Evolutionary conservation across 2,888 invertebrate species (phyloP), one percentile per base, ranked within the genome.

Genomic region (Rhingia campestris): DNA sequence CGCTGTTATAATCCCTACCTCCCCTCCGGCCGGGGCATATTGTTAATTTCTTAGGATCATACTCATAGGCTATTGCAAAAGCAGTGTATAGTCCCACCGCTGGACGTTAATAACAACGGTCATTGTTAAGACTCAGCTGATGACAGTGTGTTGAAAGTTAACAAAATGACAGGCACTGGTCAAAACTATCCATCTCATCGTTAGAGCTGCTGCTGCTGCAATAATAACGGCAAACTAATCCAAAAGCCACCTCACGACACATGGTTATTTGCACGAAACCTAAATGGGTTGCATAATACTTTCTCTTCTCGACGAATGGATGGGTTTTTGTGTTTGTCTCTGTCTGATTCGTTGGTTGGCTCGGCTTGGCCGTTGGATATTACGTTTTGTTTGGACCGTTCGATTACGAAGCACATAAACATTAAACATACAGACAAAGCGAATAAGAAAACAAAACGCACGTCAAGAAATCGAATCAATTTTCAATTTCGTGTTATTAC

Each of bases 191-290:
- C 53, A 73, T 54, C 32, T 45, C 43, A 45, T 37, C 45, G 22
- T 22, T 22, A 22, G 22, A 22, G 22, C 22, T 22, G 2, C 22
- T 22, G 43, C 30, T 67, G 66, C 56, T 56, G 67, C 54, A 67
- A 73, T 63, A 63, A 53, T 45, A 73, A 63, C 61, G 51, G 63
- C 33, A 54, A 73, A 54, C 30, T 61, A 37, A 53, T 72, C 45
- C 45, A 12, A 54, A 73, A 54, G 54, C 53, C 53, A 73, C 45
- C 14, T 54, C 53, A 54, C 61, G 72, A 37, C 54, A 37, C 63
- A 66, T 66, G 58, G 59, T 58, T 75, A 67, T 75, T 75, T 75
- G 75, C 75, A 75, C 75, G 66, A 53, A 61, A 47, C 39, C 12
- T 61, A n/a, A 37, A 49, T 22, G 14, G 10, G 61, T 76, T 76